Evolutionary conservation across 2,888 invertebrate species (phyloP).

Genomic region (Sarcophaga subvicina): DNA sequence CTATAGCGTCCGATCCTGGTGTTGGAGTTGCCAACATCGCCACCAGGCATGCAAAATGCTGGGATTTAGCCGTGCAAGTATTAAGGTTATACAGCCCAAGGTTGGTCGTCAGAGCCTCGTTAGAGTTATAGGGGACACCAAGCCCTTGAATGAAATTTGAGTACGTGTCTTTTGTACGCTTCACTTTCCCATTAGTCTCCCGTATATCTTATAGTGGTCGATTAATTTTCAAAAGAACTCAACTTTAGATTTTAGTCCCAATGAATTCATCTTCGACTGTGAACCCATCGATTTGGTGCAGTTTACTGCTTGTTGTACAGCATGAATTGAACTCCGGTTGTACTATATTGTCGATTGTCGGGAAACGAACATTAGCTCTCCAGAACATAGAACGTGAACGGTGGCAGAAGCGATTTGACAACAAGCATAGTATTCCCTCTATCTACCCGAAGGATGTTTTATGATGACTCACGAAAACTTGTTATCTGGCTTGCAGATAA

Average conservation of each 20-base stretch:
- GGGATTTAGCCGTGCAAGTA: too few relatives aligned
- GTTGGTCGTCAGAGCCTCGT: too few relatives aligned
- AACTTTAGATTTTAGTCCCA: background rate
- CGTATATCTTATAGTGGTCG: background rate
- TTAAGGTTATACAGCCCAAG: too few relatives aligned
- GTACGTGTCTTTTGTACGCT: too few relatives aligned
- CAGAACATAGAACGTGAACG: slow-evolving; percentile 37
- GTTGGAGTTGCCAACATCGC: too few relatives aligned
- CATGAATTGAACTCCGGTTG: background rate
- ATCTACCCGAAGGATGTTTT: slow-evolving; percentile 27
- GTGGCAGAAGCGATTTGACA: slow-evolving; percentile 54
- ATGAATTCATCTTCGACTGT: slow-evolving; percentile 48
- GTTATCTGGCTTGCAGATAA: slow-evolving; percentile 60
- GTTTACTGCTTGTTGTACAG: background rate
- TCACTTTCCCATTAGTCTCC: too few relatives aligned
- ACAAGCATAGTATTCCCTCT: slow-evolving; percentile 35
- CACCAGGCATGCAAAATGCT: too few relatives aligned
- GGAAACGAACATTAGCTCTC: slow-evolving; percentile 42
- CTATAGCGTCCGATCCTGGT: too few relatives aligned
- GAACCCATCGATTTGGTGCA: background rate
- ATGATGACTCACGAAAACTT: slow-evolving; percentile 66
- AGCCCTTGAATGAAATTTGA: too few relatives aligned
- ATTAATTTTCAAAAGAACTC: background rate
- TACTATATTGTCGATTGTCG: background rate
- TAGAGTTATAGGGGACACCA: too few relatives aligned